These are phyloP conservation scores for Haliclona indistincta DNA, from an alignment of 37 sponge, comb jelly and placozoan genomes.

Conservation along the genomic window DNA sequence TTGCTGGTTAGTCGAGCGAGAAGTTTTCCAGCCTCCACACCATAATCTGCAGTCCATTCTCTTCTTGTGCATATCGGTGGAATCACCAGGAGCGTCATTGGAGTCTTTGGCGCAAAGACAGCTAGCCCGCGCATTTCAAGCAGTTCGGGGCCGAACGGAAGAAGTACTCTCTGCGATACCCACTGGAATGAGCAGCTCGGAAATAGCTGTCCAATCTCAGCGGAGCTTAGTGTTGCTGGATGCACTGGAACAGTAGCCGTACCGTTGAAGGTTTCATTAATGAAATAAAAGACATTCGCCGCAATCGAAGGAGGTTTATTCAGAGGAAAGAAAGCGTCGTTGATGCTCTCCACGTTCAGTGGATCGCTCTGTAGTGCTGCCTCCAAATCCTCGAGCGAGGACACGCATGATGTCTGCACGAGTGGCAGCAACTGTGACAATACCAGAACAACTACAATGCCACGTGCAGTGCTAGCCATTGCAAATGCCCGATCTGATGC, in stretches of 20 bases:
- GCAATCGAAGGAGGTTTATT: background rate
- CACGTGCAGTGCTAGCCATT: too few relatives aligned
- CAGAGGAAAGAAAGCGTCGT: background rate
- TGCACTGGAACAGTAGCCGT: background rate
- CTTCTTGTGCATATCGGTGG: too few relatives aligned
- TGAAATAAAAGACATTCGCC: background rate
- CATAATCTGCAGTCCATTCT: too few relatives aligned
- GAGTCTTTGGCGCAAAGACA: too few relatives aligned
- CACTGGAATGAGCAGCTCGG: background rate
- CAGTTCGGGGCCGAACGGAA: background rate
- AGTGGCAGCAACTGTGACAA: too few relatives aligned
- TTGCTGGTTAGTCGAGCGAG: too few relatives aligned
- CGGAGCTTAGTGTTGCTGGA: background rate
- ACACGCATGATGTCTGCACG: too few relatives aligned
- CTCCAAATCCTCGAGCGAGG: background rate
- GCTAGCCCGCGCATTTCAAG: background rate
- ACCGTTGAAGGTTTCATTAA: background rate
- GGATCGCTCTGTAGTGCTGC: background rate
- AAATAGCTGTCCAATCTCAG: background rate
- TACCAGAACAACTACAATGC: too few relatives aligned
- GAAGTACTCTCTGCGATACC: background rate
- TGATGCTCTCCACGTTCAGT: background rate
- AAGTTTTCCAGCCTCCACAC: too few relatives aligned
- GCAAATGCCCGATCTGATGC: too few relatives aligned
- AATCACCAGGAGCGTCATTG: too few relatives aligned